Percentiles rank a stretch among this genome's conserved stretches.
Conservation (phyloP, 2,113 vertebrate genomes). For the Peromyscus maniculatus region DNA sequence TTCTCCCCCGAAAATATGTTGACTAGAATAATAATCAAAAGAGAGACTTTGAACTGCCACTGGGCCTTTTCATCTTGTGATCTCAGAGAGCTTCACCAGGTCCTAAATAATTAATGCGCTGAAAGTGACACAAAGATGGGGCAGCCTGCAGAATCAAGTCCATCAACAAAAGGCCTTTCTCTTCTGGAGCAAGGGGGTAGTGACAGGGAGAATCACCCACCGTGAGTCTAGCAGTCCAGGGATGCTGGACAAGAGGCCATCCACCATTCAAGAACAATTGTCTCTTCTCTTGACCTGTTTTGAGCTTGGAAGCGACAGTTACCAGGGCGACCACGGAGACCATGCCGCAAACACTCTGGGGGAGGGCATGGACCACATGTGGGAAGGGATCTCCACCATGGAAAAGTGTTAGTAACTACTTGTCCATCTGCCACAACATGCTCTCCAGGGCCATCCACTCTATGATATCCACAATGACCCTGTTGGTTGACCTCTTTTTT, state of each 20-base stretch:
- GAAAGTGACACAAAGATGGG: conserved; percentile 64
- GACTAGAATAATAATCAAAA: conserved; percentile 80
- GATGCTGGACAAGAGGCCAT: conserved; percentile 9
- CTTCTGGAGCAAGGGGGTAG: not conserved
- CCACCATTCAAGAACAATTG: not conserved
- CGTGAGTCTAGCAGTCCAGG: not conserved
- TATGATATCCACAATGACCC: not conserved
- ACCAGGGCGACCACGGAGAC: not conserved
- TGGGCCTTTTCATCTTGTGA: conserved; percentile 80
- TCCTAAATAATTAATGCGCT: conserved; percentile 77
- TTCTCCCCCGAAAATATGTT: conserved; percentile 61
- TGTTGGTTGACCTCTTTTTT: not conserved
- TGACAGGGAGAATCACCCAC: not conserved
- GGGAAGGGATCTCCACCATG: not conserved
- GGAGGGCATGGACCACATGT: not conserved
- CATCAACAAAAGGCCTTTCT: conserved; percentile 46
- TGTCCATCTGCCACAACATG: not conserved
- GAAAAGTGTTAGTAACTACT: not conserved
- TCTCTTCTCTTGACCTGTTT: conserved; percentile 58
- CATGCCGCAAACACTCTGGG: not conserved
- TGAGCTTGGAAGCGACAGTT: conserved; percentile 11
- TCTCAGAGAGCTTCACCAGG: conserved; percentile 69
- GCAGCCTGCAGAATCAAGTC: conserved; percentile 27
- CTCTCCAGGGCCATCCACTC: not conserved
- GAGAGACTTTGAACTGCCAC: conserved; percentile 77